Percentiles rank a stretch among this genome's conserved stretches.
Conservation (phyloP, 53 echinoderm and acorn worm genomes). For the Echinarachnius parma region DNA sequence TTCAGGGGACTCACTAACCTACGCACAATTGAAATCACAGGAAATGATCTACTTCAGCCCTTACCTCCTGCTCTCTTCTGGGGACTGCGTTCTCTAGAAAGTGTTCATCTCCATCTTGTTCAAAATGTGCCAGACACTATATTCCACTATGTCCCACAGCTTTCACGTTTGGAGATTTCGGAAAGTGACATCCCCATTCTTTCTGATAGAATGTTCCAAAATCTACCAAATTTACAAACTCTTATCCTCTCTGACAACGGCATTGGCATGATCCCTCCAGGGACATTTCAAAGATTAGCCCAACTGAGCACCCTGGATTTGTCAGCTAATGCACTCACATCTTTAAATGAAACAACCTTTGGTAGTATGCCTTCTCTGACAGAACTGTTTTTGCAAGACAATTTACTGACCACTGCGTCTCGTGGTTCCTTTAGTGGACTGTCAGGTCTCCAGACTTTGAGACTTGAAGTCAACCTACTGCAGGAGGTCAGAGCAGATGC, state of each 20-base stretch:
- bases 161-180: slow-evolving; percentile 56
- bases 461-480: slow-evolving; percentile 59
- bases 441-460: slow-evolving; percentile 53
- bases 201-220: slow-evolving; percentile 25
- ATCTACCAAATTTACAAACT: slow-evolving; percentile 55
- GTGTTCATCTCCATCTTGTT: slow-evolving; percentile 22
- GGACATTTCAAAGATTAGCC: slow-evolving; percentile 46
- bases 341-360: slow-evolving; percentile 42
- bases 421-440: slow-evolving; percentile 53
- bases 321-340: slow-evolving; percentile 51
- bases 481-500: slow-evolving; percentile 34
- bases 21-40: slow-evolving; percentile 52
- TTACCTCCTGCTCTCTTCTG: slow-evolving; percentile 55
- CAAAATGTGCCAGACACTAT: slow-evolving; percentile 54
- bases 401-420: slow-evolving; percentile 54
- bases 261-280: slow-evolving; percentile 55
- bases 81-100: slow-evolving; percentile 38
- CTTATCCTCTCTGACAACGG: slow-evolving; percentile 66
- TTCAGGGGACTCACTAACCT: slow-evolving; percentile 67
- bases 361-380: slow-evolving; percentile 44
- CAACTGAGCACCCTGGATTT: slow-evolving; percentile 67
- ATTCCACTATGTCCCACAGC: slow-evolving; percentile 40
- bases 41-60: slow-evolving; percentile 52
- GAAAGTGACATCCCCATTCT: slow-evolving; percentile 45
- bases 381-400: slow-evolving; percentile 70